Evolutionary conservation across 2,888 invertebrate species (phyloP), one percentile per base, ranked within the genome.

Genomic region (Apotomis turbidana): DNA sequence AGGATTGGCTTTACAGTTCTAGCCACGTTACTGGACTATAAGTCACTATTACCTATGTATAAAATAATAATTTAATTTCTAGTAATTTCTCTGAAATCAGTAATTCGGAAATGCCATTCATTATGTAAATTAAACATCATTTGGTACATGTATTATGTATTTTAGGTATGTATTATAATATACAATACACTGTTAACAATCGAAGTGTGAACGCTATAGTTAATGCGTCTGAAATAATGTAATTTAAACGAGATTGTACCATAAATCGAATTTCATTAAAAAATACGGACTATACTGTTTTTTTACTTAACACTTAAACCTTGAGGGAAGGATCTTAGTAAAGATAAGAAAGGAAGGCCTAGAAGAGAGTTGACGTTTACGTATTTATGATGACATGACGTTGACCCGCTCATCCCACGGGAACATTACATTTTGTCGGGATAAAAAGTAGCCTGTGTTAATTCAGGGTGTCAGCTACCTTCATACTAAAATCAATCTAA

Each of bases 211-310:
- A 80, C 75, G 75, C 78, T 79, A 75, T 83, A 84, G 81, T 78
- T 78, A 78, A 77, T 73, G 85, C 84, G 80, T 87, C 85, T 85
- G 88, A 86, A 79, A 78, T 83, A 86, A 87, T 87, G 84, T 90
- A 88, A 89, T 87, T 88, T 83, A 84, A 84, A 84, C 83, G 83
- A 85, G 87, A 85, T 78, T 89, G 87, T 90, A 90, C 86, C 77
- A 86, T 90, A 91, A 90, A 90, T 90, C 87, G 85, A 86, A 89
- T 91, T 92, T 92, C 89, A 91, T 84, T 89, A 91, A 90, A 91
- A 92, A 90, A 91, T 85, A 88, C 75, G 69, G 64, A 70, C 70
- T 64, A 70, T 12, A 12, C 61, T 49, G 27, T 58, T 15, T 38
- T 70, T 54, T 73, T 68, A 68, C 55, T 41, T 70, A 58, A 46